phyloP scores from a whole-genome alignment of 2,113 vertebrate species.

The Diadophis punctatus region DNA sequence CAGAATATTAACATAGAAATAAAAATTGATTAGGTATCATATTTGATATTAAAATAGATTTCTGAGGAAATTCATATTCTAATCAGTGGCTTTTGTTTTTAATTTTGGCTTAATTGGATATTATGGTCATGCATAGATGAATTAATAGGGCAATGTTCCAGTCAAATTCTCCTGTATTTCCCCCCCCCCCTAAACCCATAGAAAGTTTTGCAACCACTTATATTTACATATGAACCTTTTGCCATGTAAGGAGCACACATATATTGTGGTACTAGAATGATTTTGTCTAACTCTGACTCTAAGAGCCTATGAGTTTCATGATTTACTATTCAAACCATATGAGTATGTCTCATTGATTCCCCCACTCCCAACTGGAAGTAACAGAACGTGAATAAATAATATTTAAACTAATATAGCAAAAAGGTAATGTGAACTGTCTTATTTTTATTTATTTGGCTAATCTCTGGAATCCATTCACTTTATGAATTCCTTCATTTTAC shows the following conservation, averaged over 20 bases:
- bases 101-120: not conserved
- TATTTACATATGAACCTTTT: not conserved
- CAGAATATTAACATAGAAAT: not conserved
- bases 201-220: not conserved
- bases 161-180: not conserved
- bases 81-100: slow-evolving; percentile 16
- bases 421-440: not conserved
- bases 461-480: not conserved
- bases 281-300: not conserved
- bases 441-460: not conserved
- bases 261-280: not conserved
- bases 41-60: slow-evolving; percentile 47
- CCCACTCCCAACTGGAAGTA: not conserved
- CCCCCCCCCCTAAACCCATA: not conserved
- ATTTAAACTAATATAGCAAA: not conserved
- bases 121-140: not conserved
- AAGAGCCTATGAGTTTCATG: not conserved
- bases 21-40: slow-evolving; percentile 24
- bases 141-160: not conserved
- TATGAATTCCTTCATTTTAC: not conserved
- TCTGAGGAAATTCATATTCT: slow-evolving; percentile 36
- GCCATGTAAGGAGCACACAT: not conserved
- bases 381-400: not conserved
- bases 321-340: not conserved
- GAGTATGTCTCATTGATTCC: not conserved